Base-by-base conservation (phyloP, 2,888 invertebrate species). In the Holacanthella duospinosa region DNA sequence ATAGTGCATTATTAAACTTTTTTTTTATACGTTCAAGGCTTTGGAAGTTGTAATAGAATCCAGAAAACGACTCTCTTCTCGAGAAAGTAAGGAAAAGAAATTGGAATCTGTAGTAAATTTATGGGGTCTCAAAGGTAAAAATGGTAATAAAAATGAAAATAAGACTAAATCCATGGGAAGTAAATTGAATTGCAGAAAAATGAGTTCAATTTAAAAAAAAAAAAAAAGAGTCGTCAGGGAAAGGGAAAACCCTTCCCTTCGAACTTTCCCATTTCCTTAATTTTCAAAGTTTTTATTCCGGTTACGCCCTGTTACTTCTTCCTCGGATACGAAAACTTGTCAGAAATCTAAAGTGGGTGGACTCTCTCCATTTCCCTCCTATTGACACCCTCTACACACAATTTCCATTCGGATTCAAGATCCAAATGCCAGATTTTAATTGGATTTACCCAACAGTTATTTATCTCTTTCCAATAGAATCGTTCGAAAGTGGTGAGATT, bases 61-160 rank as follows among this genome's bases (percentile, higher is more conserved):
- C 54, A 64, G 60, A 55, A 60, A 56, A 56, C 56, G 55, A 57
- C 43, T 12, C 28, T 43, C 43, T 59, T 26, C 21, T 60, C 27
- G 26, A 24, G 61, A 29, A 21, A 26, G 61, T 19, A 29, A 60
- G 66, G 66, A 68, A 65, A 66, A 66, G 71, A 73, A 73, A 73
- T 73, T 72, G 73, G 68, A 73, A 73, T 73, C 73, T 72, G 71
- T 71, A 73, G 71, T 70, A 72, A 73, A 73, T 73, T 73, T 73
- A 73, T 73, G 69, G 73, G 48, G 67, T 72, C 71, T 72, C 71
- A 68, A 72, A 73, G 71, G 73, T 72, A 72, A 72, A 73, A 73
- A 73, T 68, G 67, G 71, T 68, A 73, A 73, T 73, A 73, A 73
- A 70, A 71, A 73, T 73, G 71, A 73, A 71, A 69, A 69, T 48